phyloP scores from a whole-genome alignment of 2,888 invertebrate species.

The Acleris cristana region DNA sequence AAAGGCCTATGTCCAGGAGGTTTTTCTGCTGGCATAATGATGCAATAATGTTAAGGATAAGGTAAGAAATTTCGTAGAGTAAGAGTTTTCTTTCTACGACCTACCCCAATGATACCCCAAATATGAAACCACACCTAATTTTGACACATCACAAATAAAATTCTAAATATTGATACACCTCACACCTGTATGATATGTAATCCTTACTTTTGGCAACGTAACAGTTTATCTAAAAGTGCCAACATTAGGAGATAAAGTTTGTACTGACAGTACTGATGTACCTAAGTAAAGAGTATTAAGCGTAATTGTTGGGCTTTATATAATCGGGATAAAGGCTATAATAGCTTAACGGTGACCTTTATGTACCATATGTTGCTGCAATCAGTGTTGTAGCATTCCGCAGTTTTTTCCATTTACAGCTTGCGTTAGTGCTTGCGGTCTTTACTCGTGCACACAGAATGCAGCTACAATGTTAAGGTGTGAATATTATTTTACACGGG shows the following conservation, averaged over 20 bases:
- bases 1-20: no score
- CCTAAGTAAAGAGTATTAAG: background rate
- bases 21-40: no score
- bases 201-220: background rate
- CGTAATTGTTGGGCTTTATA: background rate
- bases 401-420: conserved; percentile 26
- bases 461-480: background rate
- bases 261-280: conserved; percentile 14
- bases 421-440: background rate
- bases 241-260: conserved; percentile 22
- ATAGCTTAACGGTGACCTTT: conserved; percentile 1
- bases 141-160: no score
- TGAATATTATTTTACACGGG: background rate
- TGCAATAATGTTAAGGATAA: no score
- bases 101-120: no score
- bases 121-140: no score
- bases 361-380: conserved; percentile 8
- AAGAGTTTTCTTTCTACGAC: no score
- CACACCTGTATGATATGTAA: no score
- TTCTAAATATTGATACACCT: no score
- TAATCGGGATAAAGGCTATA: conserved; percentile 3
- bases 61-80: no score
- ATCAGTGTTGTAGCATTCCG: conserved; percentile 25
- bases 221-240: conserved; percentile 26
- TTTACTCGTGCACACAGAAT: background rate